phyloP scores from a whole-genome alignment of 2,113 vertebrate species.

The Eonycteris spelaea region DNA sequence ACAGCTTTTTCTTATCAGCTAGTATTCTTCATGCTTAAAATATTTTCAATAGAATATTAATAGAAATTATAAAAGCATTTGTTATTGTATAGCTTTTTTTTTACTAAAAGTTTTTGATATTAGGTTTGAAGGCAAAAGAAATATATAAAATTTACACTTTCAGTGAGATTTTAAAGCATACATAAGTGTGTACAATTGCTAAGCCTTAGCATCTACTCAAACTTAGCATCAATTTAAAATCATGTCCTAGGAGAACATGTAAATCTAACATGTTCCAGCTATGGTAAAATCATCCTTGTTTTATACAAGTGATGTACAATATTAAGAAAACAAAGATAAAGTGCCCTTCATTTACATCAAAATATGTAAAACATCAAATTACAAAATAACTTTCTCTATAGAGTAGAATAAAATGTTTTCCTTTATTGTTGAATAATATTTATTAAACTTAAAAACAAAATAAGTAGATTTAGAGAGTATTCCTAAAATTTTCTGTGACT shows the following conservation, averaged over 20 bases:
- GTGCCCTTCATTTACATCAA: background rate
- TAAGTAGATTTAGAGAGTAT: background rate
- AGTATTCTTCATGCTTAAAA: constrained; percentile 45
- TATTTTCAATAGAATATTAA: constrained; percentile 46
- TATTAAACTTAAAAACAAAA: background rate
- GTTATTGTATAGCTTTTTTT: background rate
- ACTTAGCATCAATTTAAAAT: background rate
- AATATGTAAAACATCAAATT: background rate
- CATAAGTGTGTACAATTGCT: background rate
- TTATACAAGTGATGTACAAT: background rate
- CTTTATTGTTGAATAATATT: background rate
- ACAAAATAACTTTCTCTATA: background rate
- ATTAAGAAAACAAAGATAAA: background rate
- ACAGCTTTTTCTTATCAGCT: background rate
- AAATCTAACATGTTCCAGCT: background rate
- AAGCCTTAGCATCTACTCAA: background rate
- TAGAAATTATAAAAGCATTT: constrained; percentile 19
- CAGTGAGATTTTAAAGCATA: background rate
- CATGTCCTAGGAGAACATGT: background rate
- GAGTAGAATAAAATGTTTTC: background rate
- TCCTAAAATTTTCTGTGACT: background rate
- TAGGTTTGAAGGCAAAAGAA: background rate
- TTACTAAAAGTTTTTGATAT: background rate
- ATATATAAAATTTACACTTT: background rate
- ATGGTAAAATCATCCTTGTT: background rate